A percentile compares a stretch with the other conserved stretches of the same genome.
Evolutionary conservation across 2,888 invertebrate genomes (phyloP).

Genomic region (Gisinianus flammeolus): DNA sequence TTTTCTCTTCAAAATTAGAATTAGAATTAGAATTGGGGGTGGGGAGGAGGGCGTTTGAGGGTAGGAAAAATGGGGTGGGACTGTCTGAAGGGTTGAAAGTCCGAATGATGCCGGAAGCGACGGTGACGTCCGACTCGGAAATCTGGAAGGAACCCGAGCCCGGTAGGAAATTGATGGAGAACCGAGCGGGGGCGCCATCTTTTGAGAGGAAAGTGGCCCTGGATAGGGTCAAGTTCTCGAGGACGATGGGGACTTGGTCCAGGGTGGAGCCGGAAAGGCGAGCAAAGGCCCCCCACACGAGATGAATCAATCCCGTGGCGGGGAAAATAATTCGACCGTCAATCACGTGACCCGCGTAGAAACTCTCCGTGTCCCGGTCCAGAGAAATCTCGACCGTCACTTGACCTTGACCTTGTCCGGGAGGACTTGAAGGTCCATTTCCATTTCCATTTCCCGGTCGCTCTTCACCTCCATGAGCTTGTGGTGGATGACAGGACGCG

Average conservation of each 20-base stretch:
- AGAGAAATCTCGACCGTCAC: conserved; percentile 36
- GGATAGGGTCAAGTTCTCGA: conserved; percentile 82
- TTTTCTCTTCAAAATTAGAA: conserved; percentile 59
- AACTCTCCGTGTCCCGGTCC: conserved; percentile 72
- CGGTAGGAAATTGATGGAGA: conserved; percentile 80
- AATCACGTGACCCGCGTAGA: conserved; percentile 78
- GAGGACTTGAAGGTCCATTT: not conserved
- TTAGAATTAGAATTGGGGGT: conserved; percentile 61
- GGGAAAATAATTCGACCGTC: conserved; percentile 92
- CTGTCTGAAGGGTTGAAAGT: conserved; percentile 62
- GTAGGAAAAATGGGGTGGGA: too few species aligned
- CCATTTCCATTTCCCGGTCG: not conserved
- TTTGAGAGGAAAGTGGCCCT: conserved; percentile 80
- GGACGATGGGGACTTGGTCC: conserved; percentile 77
- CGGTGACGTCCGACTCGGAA: conserved; percentile 61
- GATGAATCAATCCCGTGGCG: conserved; percentile 88
- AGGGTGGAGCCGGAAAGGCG: conserved; percentile 71
- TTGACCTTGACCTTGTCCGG: not conserved
- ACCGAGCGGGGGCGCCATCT: conserved; percentile 70
- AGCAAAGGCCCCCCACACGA: conserved; percentile 80
- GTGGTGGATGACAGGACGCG: too few species aligned
- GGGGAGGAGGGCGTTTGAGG: too few species aligned
- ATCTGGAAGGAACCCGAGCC: conserved; percentile 70
- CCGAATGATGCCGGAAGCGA: conserved; percentile 61
- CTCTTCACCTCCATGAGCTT: too few species aligned